Base-by-base conservation (phyloP, 2,113 vertebrate species). In the Lynx canadensis region DNA sequence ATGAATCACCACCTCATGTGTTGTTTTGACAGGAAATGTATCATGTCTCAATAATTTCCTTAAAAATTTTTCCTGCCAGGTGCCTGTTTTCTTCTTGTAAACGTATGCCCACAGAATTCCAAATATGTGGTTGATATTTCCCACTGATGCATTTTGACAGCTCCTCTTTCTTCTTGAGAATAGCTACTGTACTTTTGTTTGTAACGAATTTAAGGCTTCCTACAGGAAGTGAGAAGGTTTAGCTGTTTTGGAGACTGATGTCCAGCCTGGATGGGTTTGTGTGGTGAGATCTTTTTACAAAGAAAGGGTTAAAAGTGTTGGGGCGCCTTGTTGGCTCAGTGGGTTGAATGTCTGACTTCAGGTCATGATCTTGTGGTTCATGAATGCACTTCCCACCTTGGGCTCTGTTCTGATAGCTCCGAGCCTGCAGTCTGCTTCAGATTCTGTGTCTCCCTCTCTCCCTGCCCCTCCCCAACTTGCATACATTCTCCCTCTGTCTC, bases 31-130 rank as follows among this genome's bases (percentile, higher is more conserved):
- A 97, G 98, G 98, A 98, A 97, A 29, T 97, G 97, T 92, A 98
- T 97, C 97, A 97, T 9, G 63, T 98, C 98, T 98, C 97, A 98
- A 97, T 97, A 97, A 97, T 98, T 97, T 97, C 97, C 97, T 98
- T 96, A 52, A 86, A 52, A 84, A 91, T 93, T 96, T 96, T 98
- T 94, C 90, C 97, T 98, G 94, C 97, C 98, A 98, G 98, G 97
- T 98, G 98, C 81, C 90, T 97, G 90, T 92, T 97, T 97, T 97
- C 94, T 98, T 96, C 89, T 97, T 69, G 82, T 86, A 95, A 97
- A 92, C 41, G 76, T 97, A 74, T 93, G 94, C 87, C 84, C 73
- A 41, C 79, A 98, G 97, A 97, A 98, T 98, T 97, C 88, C 96
- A 98, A 97, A 45, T 97, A 98, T 98, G 97, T 94, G 78, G 65